These are phyloP conservation scores for Microtus montanus DNA, from an alignment of 2,113 vertebrate genomes.

Conservation along the genomic window DNA sequence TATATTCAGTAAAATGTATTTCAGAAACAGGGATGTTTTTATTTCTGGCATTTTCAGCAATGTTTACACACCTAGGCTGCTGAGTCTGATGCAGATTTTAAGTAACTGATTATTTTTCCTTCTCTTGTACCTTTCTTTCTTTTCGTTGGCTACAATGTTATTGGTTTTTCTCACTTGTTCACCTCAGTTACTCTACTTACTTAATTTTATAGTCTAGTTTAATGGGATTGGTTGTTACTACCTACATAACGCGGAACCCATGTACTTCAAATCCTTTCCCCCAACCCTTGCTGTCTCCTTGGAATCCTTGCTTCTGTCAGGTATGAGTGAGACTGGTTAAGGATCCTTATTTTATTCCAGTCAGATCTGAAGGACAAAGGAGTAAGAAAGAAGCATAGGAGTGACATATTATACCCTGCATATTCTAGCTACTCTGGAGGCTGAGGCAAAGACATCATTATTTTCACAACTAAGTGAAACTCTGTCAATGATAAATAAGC, in stretches of 20 bases:
- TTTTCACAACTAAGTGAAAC: not conserved
- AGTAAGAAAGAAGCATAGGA: not conserved
- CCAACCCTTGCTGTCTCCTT: not conserved
- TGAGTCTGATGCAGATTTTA: not conserved
- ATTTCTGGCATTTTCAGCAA: not conserved
- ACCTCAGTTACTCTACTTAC: not conserved
- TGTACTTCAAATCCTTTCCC: not conserved
- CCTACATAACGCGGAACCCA: not conserved
- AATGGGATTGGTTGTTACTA: not conserved
- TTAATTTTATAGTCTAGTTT: not conserved
- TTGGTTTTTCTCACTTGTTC: not conserved
- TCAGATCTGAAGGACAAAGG: not conserved
- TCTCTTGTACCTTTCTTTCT: not conserved
- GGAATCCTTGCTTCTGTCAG: not conserved
- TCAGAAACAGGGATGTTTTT: not conserved
- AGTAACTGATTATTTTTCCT: not conserved
- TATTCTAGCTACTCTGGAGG: not conserved
- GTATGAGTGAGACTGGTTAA: too few species aligned
- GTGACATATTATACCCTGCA: not conserved
- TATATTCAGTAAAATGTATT: not conserved
- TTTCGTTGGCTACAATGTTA: not conserved
- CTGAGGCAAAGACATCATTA: not conserved
- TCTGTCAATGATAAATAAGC: not conserved
- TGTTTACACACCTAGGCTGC: not conserved
- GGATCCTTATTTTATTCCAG: not conserved